phyloP scores from a whole-genome alignment of 2,797 vertebrate species.

The Thamnophis elegans region DNA sequence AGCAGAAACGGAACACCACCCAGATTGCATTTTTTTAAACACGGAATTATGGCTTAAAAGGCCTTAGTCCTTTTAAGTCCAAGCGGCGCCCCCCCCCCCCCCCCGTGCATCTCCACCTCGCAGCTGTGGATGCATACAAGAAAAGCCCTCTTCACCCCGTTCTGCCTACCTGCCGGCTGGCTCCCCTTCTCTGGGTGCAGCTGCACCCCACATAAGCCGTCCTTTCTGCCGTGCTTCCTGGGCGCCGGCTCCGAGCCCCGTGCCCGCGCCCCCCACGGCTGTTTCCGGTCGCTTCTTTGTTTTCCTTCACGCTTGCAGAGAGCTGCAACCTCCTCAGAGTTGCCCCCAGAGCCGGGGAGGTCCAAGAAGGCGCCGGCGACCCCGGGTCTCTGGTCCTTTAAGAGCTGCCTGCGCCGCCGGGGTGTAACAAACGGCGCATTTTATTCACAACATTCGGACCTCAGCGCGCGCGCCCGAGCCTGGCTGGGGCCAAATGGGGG shows the following conservation, averaged over 20 bases:
- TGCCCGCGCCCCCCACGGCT: conserved; percentile 54
- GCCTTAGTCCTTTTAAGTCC: background rate
- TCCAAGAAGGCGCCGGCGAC: background rate
- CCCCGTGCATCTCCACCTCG: background rate
- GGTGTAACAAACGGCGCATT: conserved; percentile 61
- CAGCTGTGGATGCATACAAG: background rate
- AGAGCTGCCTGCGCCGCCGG: conserved; percentile 62
- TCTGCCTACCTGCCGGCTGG: background rate
- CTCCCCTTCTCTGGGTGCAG: background rate
- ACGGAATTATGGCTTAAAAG: background rate
- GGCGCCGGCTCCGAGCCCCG: conserved; percentile 27
- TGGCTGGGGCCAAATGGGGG: conserved; percentile 13
- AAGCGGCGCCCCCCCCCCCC: background rate
- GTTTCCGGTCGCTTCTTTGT: conserved; percentile 68
- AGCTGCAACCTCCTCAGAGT: conserved; percentile 6
- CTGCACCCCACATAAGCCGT: conserved; percentile 17
- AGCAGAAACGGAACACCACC: background rate
- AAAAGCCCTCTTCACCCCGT: fast-evolving
- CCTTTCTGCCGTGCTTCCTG: conserved; percentile 47
- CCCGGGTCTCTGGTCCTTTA: conserved; percentile 64
- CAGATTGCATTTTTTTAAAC: background rate
- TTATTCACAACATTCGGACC: conserved; percentile 76
- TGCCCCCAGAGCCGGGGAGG: background rate
- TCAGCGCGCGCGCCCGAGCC: conserved; percentile 50
- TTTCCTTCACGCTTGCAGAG: conserved; percentile 41